phyloP scores from a whole-genome alignment of 2,888 invertebrate species.

The Andrena bucephala region DNA sequence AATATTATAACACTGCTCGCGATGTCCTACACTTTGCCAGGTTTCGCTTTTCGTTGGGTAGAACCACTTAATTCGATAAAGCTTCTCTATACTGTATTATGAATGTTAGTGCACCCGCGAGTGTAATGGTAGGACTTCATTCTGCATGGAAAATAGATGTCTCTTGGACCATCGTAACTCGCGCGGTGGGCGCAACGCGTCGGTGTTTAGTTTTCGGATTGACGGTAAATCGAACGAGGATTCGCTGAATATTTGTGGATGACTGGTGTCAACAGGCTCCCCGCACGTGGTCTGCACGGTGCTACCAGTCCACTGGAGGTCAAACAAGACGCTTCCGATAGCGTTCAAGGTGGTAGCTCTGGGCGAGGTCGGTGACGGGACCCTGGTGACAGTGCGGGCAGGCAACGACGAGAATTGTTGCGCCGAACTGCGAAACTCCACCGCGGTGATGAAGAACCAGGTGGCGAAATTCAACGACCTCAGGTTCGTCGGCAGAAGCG shows the following conservation, averaged over 20 bases:
- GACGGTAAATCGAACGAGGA: background rate
- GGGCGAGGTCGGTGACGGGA: constrained; percentile 97
- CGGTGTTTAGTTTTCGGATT: background rate
- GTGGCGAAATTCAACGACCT: constrained; percentile 99
- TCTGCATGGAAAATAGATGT: background rate
- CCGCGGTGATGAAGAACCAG: constrained; percentile 98
- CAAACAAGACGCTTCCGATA: constrained; percentile 97
- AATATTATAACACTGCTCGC: no score
- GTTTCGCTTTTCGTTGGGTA: no score
- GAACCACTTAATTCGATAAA: no score
- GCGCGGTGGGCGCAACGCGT: background rate
- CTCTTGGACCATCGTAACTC: background rate
- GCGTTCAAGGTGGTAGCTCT: constrained; percentile 98
- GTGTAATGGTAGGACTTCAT: background rate
- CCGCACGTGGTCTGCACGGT: constrained; percentile 90
- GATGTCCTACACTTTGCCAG: no score
- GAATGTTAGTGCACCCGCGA: no score
- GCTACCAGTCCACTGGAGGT: constrained; percentile 98
- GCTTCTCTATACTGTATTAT: no score
- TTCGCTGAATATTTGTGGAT: constrained; percentile 2
- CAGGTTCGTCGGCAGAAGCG: constrained; percentile 98
- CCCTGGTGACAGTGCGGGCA: constrained; percentile 96
- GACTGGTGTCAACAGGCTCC: constrained; percentile 69
- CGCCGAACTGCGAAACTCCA: constrained; percentile 96
- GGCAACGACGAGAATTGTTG: constrained; percentile 99